Base-by-base conservation (phyloP, 2,113 vertebrate species). In the Prietella phreatophila region DNA sequence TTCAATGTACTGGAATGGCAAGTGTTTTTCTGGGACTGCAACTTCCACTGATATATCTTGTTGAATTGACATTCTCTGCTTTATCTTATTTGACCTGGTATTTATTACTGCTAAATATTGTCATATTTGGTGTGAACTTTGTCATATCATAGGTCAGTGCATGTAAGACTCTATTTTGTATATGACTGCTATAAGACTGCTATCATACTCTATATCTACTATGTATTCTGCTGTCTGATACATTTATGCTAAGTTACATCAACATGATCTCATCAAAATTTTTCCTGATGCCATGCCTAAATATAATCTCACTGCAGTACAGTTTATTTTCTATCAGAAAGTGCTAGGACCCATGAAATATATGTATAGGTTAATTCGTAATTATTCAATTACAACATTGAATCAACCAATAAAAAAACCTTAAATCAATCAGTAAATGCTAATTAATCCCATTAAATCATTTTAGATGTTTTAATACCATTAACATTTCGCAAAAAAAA, bases 1-100 rank as follows among this genome's bases (percentile, higher is more conserved):
- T 27, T 91, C 87, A 25, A 71, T 65, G 39, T 19, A 47, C 83
- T 53, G 53, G 80, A 84, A 82, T 88, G 83, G 55, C 30, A 89
- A 83, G 71, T n/a, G 73, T 85, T 75, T 85, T 90, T 78, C 88
- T 81, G 42, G 88, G 36, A 61, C 69, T 56, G 56, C 20, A 27
- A 55, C 67, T 58, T 56, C 30, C 33, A 55, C 17, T 88, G 86
- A 14, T 13, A 53, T 56, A n/a, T 60, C 36, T n/a, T 42, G 69
- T 30, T 27, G 25, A 39, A 58, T 60, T 61, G 50, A 27, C 20
- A 14, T 47, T 47, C 53, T 25, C n/a, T n/a, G 27, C n/a, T 53
- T 50, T 78, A 47, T 82, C 53, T 87, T 65, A 27, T 19, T 56
- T 27, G 53, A 14, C 20, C 53, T 60, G 36, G 0, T 55, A 56